Evolutionary conservation across 2,888 invertebrate species (phyloP).

Genomic region (Phengaris arion): DNA sequence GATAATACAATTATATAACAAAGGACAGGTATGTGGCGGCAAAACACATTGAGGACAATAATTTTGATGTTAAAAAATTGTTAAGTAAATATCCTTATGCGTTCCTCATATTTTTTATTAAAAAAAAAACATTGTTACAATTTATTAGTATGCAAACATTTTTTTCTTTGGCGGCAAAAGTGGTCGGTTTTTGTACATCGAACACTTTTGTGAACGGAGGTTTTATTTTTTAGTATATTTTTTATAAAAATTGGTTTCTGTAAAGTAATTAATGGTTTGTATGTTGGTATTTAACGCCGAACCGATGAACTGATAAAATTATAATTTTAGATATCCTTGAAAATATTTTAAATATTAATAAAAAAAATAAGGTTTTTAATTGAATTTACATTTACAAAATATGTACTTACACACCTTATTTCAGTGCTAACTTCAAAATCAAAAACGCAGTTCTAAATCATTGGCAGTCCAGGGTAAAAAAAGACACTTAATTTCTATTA

Average conservation of each 20-base stretch:
- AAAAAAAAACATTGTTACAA: constrained; percentile 19
- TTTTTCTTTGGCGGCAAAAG: constrained; percentile 21
- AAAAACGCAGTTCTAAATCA: too few relatives aligned
- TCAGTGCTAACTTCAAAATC: too few relatives aligned
- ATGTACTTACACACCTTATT: too few relatives aligned
- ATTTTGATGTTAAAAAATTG: constrained; percentile 22
- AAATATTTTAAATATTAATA: not conserved
- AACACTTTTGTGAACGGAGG: not conserved
- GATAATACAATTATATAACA: constrained; percentile 11
- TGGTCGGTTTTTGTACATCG: constrained; percentile 5
- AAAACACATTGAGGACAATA: constrained; percentile 14
- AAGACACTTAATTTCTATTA: too few relatives aligned
- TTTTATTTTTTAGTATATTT: not conserved
- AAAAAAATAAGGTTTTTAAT: too few relatives aligned
- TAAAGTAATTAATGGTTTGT: not conserved
- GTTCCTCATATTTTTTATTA: constrained; percentile 12
- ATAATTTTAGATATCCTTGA: not conserved
- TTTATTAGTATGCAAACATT: constrained; percentile 27
- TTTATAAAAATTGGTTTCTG: constrained; percentile 3
- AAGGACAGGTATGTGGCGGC: constrained; percentile 20
- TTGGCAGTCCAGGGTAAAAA: too few relatives aligned
- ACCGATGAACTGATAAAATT: not conserved
- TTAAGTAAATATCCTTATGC: constrained; percentile 2
- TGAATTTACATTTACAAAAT: too few relatives aligned
- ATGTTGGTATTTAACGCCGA: not conserved